A percentile compares a stretch with the other conserved stretches of the same genome.
Conservation (phyloP, 2,113 vertebrate species). For the Aldabrachelys gigantea region DNA sequence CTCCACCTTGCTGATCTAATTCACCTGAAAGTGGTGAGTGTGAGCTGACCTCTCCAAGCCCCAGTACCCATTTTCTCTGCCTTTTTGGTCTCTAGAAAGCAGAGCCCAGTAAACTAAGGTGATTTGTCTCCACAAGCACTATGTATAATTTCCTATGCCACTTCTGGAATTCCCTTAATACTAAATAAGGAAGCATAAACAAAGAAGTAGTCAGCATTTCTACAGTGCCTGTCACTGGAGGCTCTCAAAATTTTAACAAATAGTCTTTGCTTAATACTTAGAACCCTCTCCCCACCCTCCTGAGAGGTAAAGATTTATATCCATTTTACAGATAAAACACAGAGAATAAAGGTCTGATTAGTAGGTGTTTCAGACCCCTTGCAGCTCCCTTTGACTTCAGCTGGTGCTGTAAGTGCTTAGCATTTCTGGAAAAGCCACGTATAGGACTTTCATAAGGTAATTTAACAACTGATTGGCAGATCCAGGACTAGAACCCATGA, state of each 20-base stretch:
- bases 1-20: neutral
- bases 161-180: neutral
- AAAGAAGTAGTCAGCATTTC: neutral
- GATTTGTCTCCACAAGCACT: neutral
- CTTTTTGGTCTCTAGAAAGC: neutral
- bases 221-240: neutral
- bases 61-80: neutral
- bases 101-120: neutral
- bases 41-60: neutral
- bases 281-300: neutral
- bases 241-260: neutral
- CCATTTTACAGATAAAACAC: neutral
- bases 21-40: neutral
- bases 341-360: neutral
- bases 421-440: neutral
- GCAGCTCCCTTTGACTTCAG: neutral
- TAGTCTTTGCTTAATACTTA: neutral
- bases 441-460: neutral
- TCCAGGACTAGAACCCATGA: accelerated
- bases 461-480: neutral
- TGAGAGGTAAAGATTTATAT: neutral
- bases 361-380: neutral
- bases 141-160: neutral
- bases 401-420: neutral
- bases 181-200: neutral